Base-by-base conservation (phyloP, 2,797 vertebrate species). In the Chrosomus eos region DNA sequence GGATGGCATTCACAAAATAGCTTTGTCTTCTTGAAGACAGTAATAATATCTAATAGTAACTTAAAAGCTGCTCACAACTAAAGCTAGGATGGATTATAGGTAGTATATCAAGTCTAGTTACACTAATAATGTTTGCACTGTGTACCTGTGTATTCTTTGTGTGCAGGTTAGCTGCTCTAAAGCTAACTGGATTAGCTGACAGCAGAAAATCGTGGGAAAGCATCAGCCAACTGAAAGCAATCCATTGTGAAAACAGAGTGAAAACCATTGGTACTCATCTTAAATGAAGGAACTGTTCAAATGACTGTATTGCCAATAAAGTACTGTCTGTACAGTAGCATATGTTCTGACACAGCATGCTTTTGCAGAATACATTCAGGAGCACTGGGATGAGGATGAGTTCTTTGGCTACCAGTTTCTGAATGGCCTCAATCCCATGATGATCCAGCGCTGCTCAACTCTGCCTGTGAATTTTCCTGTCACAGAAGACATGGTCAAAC, bases 351-450 rank as follows among this genome's bases (percentile, higher is more conserved):
- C 26, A 62, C 6, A 3, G 13, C 13, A 28, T 7, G 26, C 13
- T 62, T n/a, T 62, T 62, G 26, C 26, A 62, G 60, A 28, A 3
- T 62, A 85, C 23, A 26, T 75, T 55, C 55, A 74, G 38, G 7
- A 26, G 5, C 51, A 86, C 43, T 88, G 87, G 87, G 79, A 73
- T 71, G 72, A 88, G n/a, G 45, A 48, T 14, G 14, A 48, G 14
- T 48, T 48, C 45, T 48, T 48, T 5, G 45, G 45, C 4, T 48
- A 87, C 45, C 90, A 89, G 86, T 89, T 81, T 55, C 80, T 89
- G 55, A 89, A 90, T 13, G 88, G 90, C 23, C 33, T 78, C 19
- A 90, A 90, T 76, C 90, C 90, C 8, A 82, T 86, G 78, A 60
- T 89, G 80, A 89, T 90, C 16, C 23, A 74, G 48, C 77, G 75